A percentile compares a stretch with the other conserved stretches of the same genome.
Conservation (phyloP, 53 echinoderm and acorn worm species). For the Glandiceps talaboti region DNA sequence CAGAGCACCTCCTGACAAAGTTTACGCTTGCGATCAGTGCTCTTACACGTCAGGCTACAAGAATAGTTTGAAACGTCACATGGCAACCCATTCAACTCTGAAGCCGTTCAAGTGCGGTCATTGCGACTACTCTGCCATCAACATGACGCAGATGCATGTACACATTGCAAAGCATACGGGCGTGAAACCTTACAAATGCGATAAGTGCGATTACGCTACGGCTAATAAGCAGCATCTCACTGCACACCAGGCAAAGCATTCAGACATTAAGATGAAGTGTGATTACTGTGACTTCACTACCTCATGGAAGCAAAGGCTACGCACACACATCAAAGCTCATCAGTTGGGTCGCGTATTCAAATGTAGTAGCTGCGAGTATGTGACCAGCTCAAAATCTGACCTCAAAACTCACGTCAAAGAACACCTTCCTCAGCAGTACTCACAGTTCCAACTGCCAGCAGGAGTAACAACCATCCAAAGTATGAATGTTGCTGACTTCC, state of each 20-base stretch:
- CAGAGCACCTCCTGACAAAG: conserved; percentile 58
- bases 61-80: conserved; percentile 70
- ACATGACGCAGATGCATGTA: conserved; percentile 97
- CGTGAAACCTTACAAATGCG: conserved; percentile 70
- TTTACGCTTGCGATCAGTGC: conserved; percentile 41
- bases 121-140: conserved; percentile 91
- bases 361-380: background rate
- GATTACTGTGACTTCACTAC: conserved; percentile 58
- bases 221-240: conserved; percentile 94
- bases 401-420: background rate
- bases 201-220: conserved; percentile 62
- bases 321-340: conserved; percentile 59
- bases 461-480: background rate
- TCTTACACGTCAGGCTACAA: conserved; percentile 80
- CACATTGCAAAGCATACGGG: conserved; percentile 99
- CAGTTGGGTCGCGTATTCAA: conserved; percentile 17
- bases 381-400: background rate
- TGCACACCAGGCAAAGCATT: conserved; percentile 86
- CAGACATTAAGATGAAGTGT: conserved; percentile 50
- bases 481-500: background rate
- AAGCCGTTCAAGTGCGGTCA: conserved; percentile 96
- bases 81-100: conserved; percentile 71
- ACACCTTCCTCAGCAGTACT: background rate
- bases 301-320: conserved; percentile 54
- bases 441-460: no score